These are phyloP conservation scores for Nebria salina DNA, from an alignment of 2,888 invertebrate genomes.

Conservation along the genomic window DNA sequence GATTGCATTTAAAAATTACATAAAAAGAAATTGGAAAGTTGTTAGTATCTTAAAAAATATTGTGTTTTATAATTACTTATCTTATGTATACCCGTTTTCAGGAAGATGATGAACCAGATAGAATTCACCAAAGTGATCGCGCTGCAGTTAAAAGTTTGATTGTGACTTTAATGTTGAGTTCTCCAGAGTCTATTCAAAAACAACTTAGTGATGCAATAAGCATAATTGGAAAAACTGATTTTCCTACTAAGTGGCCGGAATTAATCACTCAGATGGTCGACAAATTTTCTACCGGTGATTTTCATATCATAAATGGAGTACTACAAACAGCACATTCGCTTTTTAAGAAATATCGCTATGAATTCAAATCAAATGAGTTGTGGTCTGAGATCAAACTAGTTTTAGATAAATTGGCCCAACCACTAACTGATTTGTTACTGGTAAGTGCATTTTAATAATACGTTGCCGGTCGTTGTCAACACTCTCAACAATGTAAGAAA, in stretches of 20 bases:
- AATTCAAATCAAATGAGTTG: slow-evolving; percentile 92
- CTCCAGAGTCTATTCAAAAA: slow-evolving; percentile 89
- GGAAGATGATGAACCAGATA: slow-evolving; percentile 79
- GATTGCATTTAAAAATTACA: slow-evolving; percentile 95
- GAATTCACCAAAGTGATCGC: slow-evolving; percentile 84
- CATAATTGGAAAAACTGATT: slow-evolving; percentile 96
- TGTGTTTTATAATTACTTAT: slow-evolving; percentile 5
- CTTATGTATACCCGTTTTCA: slow-evolving; percentile 51
- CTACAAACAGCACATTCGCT: slow-evolving; percentile 95
- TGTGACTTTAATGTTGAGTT: slow-evolving; percentile 91
- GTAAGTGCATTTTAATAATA: slow-evolving; percentile 63
- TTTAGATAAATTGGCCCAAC: slow-evolving; percentile 90
- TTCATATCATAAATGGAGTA: slow-evolving; percentile 93
- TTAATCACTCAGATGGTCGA: slow-evolving; percentile 93
- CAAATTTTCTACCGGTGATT: slow-evolving; percentile 90
- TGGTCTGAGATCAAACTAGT: slow-evolving; percentile 99
- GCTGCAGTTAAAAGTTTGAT: slow-evolving; percentile 84
- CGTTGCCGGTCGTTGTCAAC: too few species aligned
- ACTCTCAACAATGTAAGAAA: too few species aligned
- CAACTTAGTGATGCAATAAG: slow-evolving; percentile 96
- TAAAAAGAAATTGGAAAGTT: slow-evolving; percentile 94
- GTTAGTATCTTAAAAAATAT: slow-evolving; percentile 65
- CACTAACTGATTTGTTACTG: slow-evolving; percentile 89
- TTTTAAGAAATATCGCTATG: slow-evolving; percentile 94
- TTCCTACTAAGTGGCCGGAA: slow-evolving; percentile 95